Percentiles rank a stretch among this genome's conserved stretches.
phyloP scores from a whole-genome alignment of 2,888 invertebrate species.

The Ochlodes sylvanus region DNA sequence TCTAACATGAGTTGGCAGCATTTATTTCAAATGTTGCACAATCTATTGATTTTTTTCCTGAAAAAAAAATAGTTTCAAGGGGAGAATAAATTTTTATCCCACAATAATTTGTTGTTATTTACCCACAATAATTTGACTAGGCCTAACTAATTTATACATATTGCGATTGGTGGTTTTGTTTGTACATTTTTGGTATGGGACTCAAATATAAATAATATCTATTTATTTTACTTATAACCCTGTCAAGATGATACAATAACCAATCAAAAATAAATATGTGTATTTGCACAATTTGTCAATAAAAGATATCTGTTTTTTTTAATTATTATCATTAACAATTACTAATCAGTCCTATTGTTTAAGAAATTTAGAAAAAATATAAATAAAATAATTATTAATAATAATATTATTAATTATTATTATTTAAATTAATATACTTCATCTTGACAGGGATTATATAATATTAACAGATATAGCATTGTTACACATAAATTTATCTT shows the following conservation, averaged over 20 bases:
- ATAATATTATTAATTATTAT: no score
- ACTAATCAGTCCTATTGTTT: no score
- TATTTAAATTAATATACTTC: no score
- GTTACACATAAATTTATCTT: conserved; percentile 45
- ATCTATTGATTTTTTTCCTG: not conserved
- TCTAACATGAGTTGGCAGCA: no score
- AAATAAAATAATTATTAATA: no score
- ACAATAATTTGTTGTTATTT: conserved; percentile 50
- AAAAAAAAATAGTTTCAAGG: conserved; percentile 14
- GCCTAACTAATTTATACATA: conserved; percentile 64
- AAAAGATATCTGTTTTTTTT: no score
- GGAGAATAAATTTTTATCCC: not conserved
- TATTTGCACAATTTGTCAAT: no score
- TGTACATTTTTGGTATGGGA: conserved; percentile 76
- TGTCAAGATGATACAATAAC: conserved; percentile 3
- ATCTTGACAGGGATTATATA: conserved; percentile 15
- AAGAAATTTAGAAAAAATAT: no score
- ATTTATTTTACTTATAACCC: conserved; percentile 35
- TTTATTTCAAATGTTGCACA: no score
- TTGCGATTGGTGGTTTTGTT: conserved; percentile 75
- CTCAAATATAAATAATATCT: conserved; percentile 54
- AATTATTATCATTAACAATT: no score
- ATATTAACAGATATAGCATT: conserved; percentile 32
- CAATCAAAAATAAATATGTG: no score
- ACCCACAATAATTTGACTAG: conserved; percentile 61